Evolutionary conservation across 2,113 vertebrate genomes (phyloP), one percentile per base, ranked within the genome.

Genomic region (Vanacampus margaritifer): DNA sequence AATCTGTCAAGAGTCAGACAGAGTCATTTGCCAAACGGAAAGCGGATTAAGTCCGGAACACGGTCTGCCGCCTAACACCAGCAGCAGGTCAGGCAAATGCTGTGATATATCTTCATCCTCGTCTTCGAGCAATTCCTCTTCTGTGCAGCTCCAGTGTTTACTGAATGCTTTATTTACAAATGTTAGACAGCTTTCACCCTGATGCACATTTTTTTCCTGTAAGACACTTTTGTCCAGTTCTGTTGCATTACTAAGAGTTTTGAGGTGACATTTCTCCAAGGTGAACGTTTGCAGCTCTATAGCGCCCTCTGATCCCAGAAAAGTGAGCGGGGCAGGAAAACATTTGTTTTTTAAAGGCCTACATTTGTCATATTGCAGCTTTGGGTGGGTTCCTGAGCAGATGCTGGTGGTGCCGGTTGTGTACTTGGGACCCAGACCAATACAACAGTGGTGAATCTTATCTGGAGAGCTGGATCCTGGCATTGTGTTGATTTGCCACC

Each of bases 251-350:
- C 16, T 0, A n/a, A 16, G n/a, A 0, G 14, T 26, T 43, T 13
- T 64, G 51, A 36, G 24, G n/a, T 26, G 50, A 35, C 64, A 48
- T 21, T 46, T 68, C 3, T 79, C 68, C 0, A 57, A 28, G 43
- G 64, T 64, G 4, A 96, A 91, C 0, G 91, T 92, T 79, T 94
- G 82, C 89, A 95, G 91, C 79, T 96, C 95, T 0, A 95, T 94
- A 0, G 73, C 69, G 0, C 68, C 86, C 23, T 88, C 87, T 10
- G 79, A 81, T 9, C 65, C 75, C 1, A 78, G 66, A 8, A 68
- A 71, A 0, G 56, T 24, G 57, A 77, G 59, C 0, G 46, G 77
- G 0, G 63, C 71, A 0, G 91, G 91, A 62, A 87, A 87, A 80
- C 87, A 91, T 51, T 80, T 89, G 80, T 92, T 93, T 58, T 88